A percentile compares a stretch with the other conserved stretches of the same genome.
Conservation (phyloP, 2,797 vertebrate genomes). For the Octomys mimax region DNA sequence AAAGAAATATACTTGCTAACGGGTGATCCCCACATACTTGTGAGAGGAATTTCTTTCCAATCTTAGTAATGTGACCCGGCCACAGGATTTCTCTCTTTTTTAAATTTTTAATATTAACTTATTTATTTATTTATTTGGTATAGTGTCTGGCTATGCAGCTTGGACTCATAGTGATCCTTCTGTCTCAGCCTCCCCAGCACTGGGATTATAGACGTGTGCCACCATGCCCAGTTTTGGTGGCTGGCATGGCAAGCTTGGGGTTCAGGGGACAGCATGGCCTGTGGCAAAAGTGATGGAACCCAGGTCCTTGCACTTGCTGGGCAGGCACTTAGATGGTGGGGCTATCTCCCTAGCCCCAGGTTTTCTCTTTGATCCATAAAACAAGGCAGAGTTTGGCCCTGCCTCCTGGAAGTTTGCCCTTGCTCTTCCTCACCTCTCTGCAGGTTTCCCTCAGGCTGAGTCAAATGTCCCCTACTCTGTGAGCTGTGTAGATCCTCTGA, state of each 20-base stretch:
- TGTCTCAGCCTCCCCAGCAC: too few species aligned
- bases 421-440: not conserved
- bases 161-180: too few species aligned
- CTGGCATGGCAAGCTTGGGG: too few species aligned
- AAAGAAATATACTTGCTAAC: not conserved
- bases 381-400: not conserved
- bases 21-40: not conserved
- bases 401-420: accelerated
- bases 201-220: too few species aligned
- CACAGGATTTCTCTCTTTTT: not conserved
- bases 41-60: not conserved
- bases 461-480: not conserved
- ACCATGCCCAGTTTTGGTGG: too few species aligned
- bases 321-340: too few species aligned
- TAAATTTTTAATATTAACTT: too few species aligned
- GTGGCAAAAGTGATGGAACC: too few species aligned
- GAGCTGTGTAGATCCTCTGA: not conserved
- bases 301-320: too few species aligned
- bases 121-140: too few species aligned
- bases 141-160: too few species aligned
- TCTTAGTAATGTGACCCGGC: not conserved
- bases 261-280: too few species aligned
- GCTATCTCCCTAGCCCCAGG: not conserved
- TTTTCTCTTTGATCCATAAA: not conserved
- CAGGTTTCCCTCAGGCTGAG: not conserved